A percentile compares a stretch with the other conserved stretches of the same genome.
Evolutionary conservation across 35 echinoderm and acorn worm genomes (phyloP).

Genomic region (Ophioderma brevispina): DNA sequence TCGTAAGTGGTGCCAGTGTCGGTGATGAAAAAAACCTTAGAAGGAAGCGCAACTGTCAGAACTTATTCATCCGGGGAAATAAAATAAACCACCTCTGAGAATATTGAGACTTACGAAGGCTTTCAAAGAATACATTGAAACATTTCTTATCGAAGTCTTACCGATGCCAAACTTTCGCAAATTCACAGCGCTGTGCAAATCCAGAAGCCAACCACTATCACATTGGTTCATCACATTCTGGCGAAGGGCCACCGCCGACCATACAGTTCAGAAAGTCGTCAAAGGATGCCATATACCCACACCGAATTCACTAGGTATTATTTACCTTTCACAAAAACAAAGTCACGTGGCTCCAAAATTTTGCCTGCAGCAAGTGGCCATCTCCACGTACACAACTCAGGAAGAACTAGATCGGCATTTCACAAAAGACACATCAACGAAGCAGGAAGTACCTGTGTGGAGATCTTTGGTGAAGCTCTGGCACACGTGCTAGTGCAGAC

Average conservation of each 20-base stretch:
- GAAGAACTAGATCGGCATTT: constrained; percentile 75
- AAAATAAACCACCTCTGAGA: not conserved
- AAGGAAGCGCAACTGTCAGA: not conserved
- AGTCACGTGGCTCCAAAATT: constrained; percentile 63
- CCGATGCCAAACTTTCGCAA: too few relatives aligned
- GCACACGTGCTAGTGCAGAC: constrained; percentile 69
- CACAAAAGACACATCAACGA: constrained; percentile 77
- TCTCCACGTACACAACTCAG: constrained; percentile 66
- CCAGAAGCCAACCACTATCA: constrained; percentile 84
- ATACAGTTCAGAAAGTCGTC: constrained; percentile 85
- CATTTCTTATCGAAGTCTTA: too few relatives aligned
- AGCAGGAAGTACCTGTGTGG: constrained; percentile 72
- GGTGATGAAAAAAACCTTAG: too few relatives aligned
- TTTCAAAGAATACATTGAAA: constrained; percentile 41
- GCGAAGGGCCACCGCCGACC: constrained; percentile 49
- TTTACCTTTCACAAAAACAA: constrained; percentile 64
- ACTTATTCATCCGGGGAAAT: not conserved
- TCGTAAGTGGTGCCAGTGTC: too few relatives aligned
- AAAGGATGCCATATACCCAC: constrained; percentile 89
- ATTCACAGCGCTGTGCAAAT: constrained; percentile 72
- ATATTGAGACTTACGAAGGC: constrained; percentile 6
- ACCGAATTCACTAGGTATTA: constrained; percentile 78
- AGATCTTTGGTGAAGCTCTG: constrained; percentile 85
- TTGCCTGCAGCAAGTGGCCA: constrained; percentile 65
- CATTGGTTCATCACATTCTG: constrained; percentile 70